Percentiles rank a stretch among this genome's conserved stretches.
phyloP scores from a whole-genome alignment of 2,113 vertebrate species.

The Otis tarda region DNA sequence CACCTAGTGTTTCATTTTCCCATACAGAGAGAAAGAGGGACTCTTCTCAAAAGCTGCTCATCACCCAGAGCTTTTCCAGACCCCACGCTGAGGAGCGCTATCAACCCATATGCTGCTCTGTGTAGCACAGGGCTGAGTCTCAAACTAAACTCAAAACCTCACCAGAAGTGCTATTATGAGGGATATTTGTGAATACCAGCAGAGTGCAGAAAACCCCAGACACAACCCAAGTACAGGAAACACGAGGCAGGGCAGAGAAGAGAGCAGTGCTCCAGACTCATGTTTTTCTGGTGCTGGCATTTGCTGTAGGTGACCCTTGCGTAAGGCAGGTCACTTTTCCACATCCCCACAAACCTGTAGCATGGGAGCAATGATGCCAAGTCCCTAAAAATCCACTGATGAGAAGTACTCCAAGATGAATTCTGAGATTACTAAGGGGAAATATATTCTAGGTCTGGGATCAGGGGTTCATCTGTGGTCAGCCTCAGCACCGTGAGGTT shows the following conservation, averaged over 20 bases:
- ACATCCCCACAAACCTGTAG: background rate
- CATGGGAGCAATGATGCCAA: background rate
- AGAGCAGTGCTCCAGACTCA: background rate
- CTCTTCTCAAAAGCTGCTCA: background rate
- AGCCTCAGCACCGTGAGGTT: background rate
- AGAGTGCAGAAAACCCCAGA: background rate
- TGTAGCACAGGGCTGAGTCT: background rate
- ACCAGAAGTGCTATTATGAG: background rate
- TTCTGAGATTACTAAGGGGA: background rate
- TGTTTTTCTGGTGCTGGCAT: background rate
- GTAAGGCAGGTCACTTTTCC: background rate
- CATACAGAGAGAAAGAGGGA: background rate
- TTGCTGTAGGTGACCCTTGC: rapidly evolving
- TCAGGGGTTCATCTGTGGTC: background rate
- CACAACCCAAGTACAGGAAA: background rate
- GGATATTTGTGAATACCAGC: background rate
- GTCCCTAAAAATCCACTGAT: background rate
- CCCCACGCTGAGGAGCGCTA: background rate
- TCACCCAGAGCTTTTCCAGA: background rate
- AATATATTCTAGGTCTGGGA: background rate
- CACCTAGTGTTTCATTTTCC: background rate
- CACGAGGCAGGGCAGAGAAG: background rate
- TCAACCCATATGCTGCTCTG: background rate
- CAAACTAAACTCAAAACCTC: background rate
- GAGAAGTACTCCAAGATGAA: background rate